Evolutionary conservation across 2,113 vertebrate genomes (phyloP).

Genomic region (Gavialis gangeticus): DNA sequence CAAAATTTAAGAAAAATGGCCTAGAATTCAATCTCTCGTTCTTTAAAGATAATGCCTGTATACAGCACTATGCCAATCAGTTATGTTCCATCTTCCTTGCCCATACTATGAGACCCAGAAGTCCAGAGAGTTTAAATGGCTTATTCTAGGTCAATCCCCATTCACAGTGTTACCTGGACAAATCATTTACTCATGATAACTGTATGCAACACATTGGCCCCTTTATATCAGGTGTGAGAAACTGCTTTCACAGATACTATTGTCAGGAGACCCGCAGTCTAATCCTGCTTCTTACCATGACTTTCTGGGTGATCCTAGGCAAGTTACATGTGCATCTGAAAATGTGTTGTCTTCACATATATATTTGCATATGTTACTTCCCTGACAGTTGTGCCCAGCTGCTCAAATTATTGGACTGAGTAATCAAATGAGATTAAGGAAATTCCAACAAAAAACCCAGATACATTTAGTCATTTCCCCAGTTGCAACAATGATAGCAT

Average conservation of each 20-base stretch:
- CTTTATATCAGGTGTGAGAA: accelerated
- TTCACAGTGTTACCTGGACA: accelerated
- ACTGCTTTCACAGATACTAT: accelerated
- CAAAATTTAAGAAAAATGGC: too few relatives aligned
- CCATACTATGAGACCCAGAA: neutral
- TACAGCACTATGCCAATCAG: neutral
- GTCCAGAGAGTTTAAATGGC: neutral
- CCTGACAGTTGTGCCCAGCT: neutral
- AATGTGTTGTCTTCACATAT: neutral
- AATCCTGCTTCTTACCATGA: neutral
- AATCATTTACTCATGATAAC: neutral
- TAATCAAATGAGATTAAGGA: constrained; percentile 45
- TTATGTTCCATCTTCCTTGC: neutral
- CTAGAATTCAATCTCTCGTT: too few relatives aligned
- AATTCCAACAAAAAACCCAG: constrained; percentile 11
- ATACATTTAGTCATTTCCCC: neutral
- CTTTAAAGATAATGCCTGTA: neutral
- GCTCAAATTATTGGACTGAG: accelerated
- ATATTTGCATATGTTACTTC: constrained; percentile 41
- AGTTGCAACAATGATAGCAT: accelerated
- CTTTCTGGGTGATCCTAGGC: neutral
- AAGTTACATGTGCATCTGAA: constrained; percentile 17
- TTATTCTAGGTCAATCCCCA: neutral
- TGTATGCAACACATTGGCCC: neutral
- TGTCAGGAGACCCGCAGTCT: accelerated